These are phyloP conservation scores for Hemitrygon akajei DNA, from an alignment of 2,797 vertebrate species.

Conservation along the genomic window DNA sequence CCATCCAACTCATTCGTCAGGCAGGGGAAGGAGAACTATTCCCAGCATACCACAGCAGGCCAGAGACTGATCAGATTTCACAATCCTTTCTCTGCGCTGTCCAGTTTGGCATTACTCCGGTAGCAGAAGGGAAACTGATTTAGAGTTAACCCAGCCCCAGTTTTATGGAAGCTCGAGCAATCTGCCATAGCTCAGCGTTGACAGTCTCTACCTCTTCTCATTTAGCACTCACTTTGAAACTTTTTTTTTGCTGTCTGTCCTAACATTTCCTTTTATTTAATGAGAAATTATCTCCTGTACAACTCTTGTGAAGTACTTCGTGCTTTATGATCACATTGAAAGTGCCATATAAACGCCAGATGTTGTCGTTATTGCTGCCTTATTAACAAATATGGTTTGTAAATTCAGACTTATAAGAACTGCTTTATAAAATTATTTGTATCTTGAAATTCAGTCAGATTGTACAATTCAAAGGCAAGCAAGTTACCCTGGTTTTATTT, in stretches of 20 bases:
- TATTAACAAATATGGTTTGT: neutral
- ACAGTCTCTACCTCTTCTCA: neutral
- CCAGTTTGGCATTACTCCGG: neutral
- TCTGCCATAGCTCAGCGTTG: neutral
- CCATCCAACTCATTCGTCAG: too few species aligned
- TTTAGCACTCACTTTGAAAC: neutral
- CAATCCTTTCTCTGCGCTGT: neutral
- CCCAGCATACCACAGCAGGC: too few species aligned
- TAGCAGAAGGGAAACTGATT: neutral
- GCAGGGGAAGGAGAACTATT: too few species aligned
- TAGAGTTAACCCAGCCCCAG: neutral
- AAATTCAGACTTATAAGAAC: neutral
- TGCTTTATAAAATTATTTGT: neutral
- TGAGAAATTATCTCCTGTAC: neutral
- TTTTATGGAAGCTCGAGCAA: neutral
- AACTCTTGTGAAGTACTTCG: neutral
- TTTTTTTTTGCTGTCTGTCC: neutral
- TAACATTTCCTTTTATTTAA: too few species aligned
- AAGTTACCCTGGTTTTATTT: neutral
- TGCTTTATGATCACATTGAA: neutral
- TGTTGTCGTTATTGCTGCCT: neutral
- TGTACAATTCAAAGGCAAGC: neutral
- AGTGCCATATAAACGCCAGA: neutral
- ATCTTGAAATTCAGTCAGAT: neutral
- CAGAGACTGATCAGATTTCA: too few species aligned